A percentile compares a stretch with the other conserved stretches of the same genome.
Evolutionary conservation across 2,888 invertebrate species (phyloP).

Genomic region (Calameuta pallipes): DNA sequence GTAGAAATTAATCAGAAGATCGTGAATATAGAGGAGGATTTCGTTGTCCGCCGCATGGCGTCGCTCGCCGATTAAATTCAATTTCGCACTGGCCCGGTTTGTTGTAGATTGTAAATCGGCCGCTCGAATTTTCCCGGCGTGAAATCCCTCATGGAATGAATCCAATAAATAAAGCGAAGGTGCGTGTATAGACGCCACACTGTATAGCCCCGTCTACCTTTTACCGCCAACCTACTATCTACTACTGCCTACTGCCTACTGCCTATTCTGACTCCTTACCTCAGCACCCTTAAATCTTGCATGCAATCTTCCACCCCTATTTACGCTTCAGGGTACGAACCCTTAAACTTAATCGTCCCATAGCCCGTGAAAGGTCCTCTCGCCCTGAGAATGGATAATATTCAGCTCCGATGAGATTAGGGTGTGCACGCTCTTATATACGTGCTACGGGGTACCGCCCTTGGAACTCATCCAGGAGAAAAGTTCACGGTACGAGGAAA

Average conservation of each 20-base stretch:
- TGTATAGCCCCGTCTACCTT: not conserved
- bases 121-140: conserved; percentile 10
- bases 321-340: not conserved
- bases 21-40: not conserved
- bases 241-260: not conserved
- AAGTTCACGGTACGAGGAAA: not conserved
- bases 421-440: not conserved
- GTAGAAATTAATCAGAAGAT: not conserved
- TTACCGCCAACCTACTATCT: not conserved
- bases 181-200: conserved; percentile 9
- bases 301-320: conserved; percentile 21
- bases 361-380: conserved; percentile 10
- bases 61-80: not conserved
- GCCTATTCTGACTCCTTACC: not conserved
- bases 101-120: not conserved
- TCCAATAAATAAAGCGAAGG: conserved; percentile 21
- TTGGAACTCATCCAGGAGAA: not conserved
- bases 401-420: not conserved
- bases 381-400: not conserved
- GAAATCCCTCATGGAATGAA: conserved; percentile 10
- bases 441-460: not conserved
- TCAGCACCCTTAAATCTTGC: conserved; percentile 18
- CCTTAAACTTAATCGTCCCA: conserved; percentile 1
- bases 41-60: not conserved
- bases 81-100: not conserved